These are phyloP conservation scores for Apotomis turbidana DNA, from an alignment of 2,888 invertebrate species.

Conservation along the genomic window DNA sequence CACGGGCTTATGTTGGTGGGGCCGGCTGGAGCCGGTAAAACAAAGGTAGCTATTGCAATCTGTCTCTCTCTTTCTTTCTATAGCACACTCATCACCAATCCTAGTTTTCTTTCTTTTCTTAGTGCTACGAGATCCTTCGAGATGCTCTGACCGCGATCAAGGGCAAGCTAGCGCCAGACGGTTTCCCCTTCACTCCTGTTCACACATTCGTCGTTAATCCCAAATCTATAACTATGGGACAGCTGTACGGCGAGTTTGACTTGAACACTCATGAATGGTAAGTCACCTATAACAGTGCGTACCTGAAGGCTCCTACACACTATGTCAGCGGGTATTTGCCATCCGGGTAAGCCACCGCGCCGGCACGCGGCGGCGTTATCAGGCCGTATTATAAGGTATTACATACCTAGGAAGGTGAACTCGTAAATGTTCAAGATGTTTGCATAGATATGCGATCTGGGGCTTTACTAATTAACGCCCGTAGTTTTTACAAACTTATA, in stretches of 20 bases:
- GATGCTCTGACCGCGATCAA: conserved; percentile 86
- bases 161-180: conserved; percentile 87
- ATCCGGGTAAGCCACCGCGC: too few relatives aligned
- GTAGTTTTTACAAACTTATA: too few relatives aligned
- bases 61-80: background rate
- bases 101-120: conserved; percentile 17
- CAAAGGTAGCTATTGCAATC: conserved; percentile 82
- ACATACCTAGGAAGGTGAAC: too few relatives aligned
- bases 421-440: too few relatives aligned
- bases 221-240: conserved; percentile 93
- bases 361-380: too few relatives aligned
- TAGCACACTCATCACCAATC: conserved; percentile 71
- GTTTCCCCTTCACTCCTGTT: conserved; percentile 86
- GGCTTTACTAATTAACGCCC: too few relatives aligned
- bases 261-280: conserved; percentile 91
- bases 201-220: conserved; percentile 89
- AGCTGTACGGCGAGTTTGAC: conserved; percentile 93
- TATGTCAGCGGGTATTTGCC: too few relatives aligned
- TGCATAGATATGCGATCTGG: too few relatives aligned
- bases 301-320: too few relatives aligned
- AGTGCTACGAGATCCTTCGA: conserved; percentile 87
- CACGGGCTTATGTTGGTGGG: conserved; percentile 94
- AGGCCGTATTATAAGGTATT: too few relatives aligned
- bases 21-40: conserved; percentile 91
- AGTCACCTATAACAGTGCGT: conserved; percentile 44